phyloP scores from a whole-genome alignment of 2,888 invertebrate genomes.

The Pelosia muscerda region DNA sequence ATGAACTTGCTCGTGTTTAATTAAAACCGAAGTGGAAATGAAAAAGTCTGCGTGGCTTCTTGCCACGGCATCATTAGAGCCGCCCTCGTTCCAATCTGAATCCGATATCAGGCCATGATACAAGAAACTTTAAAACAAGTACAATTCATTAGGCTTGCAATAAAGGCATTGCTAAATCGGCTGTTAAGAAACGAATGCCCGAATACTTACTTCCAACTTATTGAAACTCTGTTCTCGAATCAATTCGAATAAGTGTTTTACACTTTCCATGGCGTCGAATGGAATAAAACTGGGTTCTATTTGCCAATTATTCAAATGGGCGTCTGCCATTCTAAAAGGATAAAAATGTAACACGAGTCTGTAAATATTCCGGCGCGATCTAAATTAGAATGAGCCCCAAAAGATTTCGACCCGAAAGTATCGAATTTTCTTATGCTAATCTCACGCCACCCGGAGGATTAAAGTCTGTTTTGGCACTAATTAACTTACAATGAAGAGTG shows the following conservation, averaged over 20 bases:
- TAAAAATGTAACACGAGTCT: constrained; percentile 67
- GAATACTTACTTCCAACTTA: constrained; percentile 54
- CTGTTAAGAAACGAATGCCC: constrained; percentile 59
- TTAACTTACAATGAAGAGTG: constrained; percentile 65
- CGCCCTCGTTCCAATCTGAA: constrained; percentile 63
- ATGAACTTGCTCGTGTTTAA: constrained; percentile 71
- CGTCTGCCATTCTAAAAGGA: constrained; percentile 63
- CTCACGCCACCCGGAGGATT: constrained; percentile 75
- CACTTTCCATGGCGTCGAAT: constrained; percentile 53
- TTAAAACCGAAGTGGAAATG: constrained; percentile 72
- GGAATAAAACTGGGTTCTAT: constrained; percentile 62
- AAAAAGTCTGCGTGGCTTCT: constrained; percentile 64
- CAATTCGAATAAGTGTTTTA: constrained; percentile 63
- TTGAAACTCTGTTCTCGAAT: constrained; percentile 54
- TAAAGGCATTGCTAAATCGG: constrained; percentile 70
- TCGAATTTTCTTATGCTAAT: constrained; percentile 83
- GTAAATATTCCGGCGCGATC: constrained; percentile 67
- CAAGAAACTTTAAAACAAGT: constrained; percentile 76
- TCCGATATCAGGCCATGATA: constrained; percentile 67
- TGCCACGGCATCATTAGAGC: constrained; percentile 69
- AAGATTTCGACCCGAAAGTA: constrained; percentile 65
- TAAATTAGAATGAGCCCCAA: constrained; percentile 69
- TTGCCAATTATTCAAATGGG: constrained; percentile 71
- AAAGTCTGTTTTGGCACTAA: constrained; percentile 68
- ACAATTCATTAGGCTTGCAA: constrained; percentile 75